phyloP scores from a whole-genome alignment of 2,888 invertebrate species.

The Eremobia ochroleuca region DNA sequence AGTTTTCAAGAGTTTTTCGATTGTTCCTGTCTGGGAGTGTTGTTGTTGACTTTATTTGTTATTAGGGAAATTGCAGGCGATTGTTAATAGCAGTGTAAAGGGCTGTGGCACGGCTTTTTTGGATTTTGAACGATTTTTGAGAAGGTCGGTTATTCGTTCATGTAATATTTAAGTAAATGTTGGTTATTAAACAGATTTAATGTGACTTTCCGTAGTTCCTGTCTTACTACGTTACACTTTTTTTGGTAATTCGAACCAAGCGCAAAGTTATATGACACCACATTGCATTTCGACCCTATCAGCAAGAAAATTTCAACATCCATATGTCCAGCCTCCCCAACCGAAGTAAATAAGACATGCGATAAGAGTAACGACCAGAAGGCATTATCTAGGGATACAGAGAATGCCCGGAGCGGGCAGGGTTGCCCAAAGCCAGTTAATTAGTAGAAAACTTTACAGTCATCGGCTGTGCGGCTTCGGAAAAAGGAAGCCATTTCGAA shows the following conservation, averaged over 20 bases:
- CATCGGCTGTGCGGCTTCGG: constrained; percentile 63
- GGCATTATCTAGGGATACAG: constrained; percentile 64
- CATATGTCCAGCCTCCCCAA: background rate
- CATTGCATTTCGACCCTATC: background rate
- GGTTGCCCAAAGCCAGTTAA: constrained; percentile 74
- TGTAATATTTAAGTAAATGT: background rate
- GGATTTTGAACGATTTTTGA: background rate
- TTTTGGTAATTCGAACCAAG: too few species aligned
- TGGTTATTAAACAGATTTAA: background rate
- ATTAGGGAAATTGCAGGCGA: constrained; percentile 8
- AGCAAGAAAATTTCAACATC: background rate
- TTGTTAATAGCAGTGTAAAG: background rate
- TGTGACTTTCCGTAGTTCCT: background rate
- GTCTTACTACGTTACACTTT: background rate
- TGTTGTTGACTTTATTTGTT: constrained; percentile 25
- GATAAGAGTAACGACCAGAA: constrained; percentile 65
- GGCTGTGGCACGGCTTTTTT: background rate
- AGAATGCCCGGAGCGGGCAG: constrained; percentile 49
- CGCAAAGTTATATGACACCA: background rate
- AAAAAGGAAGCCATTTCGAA: constrained; percentile 47
- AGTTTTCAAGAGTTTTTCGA: constrained; percentile 54
- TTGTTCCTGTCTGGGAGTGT: constrained; percentile 31
- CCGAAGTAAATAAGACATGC: constrained; percentile 33
- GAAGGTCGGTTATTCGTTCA: background rate
- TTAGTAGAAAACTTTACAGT: constrained; percentile 79